phyloP scores from a whole-genome alignment of 2,888 invertebrate species.

The Orchestes rusci region DNA sequence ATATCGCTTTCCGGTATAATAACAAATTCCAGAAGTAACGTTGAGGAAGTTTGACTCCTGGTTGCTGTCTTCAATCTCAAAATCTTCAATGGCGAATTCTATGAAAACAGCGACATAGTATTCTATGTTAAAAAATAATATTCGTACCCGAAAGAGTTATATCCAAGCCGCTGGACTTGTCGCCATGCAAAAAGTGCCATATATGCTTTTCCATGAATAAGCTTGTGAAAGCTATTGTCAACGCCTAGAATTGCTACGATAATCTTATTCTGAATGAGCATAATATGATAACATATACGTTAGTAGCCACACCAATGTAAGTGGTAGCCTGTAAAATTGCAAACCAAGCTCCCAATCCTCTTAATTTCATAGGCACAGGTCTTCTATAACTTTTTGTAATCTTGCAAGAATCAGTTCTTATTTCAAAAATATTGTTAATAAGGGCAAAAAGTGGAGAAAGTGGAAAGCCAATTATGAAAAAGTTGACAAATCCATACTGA shows the following conservation, averaged over 20 bases:
- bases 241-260: slow-evolving; percentile 33
- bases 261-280: neutral
- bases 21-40: slow-evolving; percentile 34
- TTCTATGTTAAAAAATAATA: no score
- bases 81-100: slow-evolving; percentile 32
- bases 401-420: slow-evolving; percentile 40
- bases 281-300: slow-evolving; percentile 30
- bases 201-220: slow-evolving; percentile 30
- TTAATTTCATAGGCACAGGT: slow-evolving; percentile 29
- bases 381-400: slow-evolving; percentile 31
- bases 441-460: slow-evolving; percentile 58
- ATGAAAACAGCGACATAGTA: no score
- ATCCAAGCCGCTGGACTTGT: slow-evolving; percentile 16
- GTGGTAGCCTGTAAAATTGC: slow-evolving; percentile 36
- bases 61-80: slow-evolving; percentile 11
- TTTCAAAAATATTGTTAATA: slow-evolving; percentile 56
- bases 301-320: slow-evolving; percentile 35
- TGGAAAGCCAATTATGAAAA: slow-evolving; percentile 60
- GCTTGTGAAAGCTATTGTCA: slow-evolving; percentile 37
- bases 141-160: slow-evolving; percentile 34
- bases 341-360: slow-evolving; percentile 33
- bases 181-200: slow-evolving; percentile 17
- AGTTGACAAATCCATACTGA: slow-evolving; percentile 59
- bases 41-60: no score
- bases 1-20: slow-evolving; percentile 42